A percentile compares a stretch with the other conserved stretches of the same genome.
Evolutionary conservation across 2,797 vertebrate species (phyloP).

Genomic region (Lophius americanus): DNA sequence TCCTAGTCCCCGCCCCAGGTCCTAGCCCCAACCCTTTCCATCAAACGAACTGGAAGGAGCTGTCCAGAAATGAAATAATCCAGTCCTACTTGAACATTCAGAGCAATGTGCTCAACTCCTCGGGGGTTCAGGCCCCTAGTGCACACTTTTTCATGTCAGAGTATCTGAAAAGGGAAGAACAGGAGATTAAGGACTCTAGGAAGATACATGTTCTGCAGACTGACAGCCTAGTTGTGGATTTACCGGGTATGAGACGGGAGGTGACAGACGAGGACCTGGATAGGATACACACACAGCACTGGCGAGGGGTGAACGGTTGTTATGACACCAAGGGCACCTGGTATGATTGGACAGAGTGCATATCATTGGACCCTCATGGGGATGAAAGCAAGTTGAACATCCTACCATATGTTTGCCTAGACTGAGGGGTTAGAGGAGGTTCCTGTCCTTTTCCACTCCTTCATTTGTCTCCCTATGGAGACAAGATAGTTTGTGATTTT

Average conservation of each 20-base stretch:
- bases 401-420: conserved; percentile 99
- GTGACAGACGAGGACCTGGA: conserved; percentile 86
- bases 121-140: conserved; percentile 93
- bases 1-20: conserved; percentile 77
- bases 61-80: conserved; percentile 96
- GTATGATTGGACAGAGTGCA: conserved; percentile 99
- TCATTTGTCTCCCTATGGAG: conserved; percentile 54
- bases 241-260: conserved; percentile 90
- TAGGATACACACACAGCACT: conserved; percentile 88
- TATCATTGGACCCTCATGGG: conserved; percentile 96
- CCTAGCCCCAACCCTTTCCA: conserved; percentile 91
- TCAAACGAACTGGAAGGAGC: conserved; percentile 99
- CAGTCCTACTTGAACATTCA: conserved; percentile 98
- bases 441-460: conserved; percentile 70
- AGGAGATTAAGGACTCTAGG: conserved; percentile 84
- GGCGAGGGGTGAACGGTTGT: conserved; percentile 97
- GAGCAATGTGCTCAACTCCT: conserved; percentile 97
- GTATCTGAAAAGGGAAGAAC: conserved; percentile 96
- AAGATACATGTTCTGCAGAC: conserved; percentile 90
- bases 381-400: conserved; percentile 96
- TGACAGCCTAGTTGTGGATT: conserved; percentile 79
- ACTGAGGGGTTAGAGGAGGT: conserved; percentile 90
- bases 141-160: conserved; percentile 99
- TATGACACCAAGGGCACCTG: conserved; percentile 95
- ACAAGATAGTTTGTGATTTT: conserved; percentile 76